Conservation (phyloP, 2,113 vertebrate genomes). For the Helogale parvula region DNA sequence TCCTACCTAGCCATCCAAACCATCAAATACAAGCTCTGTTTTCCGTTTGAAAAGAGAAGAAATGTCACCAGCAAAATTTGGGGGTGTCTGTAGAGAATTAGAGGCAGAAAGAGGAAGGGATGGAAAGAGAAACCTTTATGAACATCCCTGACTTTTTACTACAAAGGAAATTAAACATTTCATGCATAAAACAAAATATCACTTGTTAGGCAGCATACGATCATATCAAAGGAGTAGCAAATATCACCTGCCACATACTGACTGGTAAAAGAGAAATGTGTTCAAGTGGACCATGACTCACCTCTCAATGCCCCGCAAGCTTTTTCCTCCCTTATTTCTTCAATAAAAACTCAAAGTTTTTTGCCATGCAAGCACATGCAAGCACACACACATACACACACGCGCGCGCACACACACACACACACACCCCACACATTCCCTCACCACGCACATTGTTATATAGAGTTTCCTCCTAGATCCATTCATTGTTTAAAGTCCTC, state of each 20-base stretch:
- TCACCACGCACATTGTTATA: not conserved
- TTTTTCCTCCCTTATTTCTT: not conserved
- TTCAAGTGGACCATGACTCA: not conserved
- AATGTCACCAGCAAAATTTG: not conserved
- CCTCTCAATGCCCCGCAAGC: not conserved
- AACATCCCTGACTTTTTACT: not conserved
- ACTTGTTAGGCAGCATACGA: not conserved
- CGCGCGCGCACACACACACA: too few relatives aligned
- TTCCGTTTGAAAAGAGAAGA: slow-evolving; percentile 24
- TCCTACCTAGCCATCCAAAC: not conserved
- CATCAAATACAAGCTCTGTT: slow-evolving; percentile 32
- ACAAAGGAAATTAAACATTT: not conserved
- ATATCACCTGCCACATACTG: not conserved
- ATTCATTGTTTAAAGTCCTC: slow-evolving; percentile 2
- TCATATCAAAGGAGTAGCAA: slow-evolving; percentile 22
- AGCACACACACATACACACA: too few relatives aligned
- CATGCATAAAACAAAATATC: slow-evolving; percentile 40
- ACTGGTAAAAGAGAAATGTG: not conserved
- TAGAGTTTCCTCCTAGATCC: not conserved
- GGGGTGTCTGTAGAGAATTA: not conserved
- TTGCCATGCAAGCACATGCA: not conserved
- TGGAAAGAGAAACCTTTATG: slow-evolving; percentile 13
- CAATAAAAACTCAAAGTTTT: not conserved
- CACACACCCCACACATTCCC: not conserved
- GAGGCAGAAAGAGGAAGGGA: not conserved